These are phyloP conservation scores for Chrosomus eos DNA, from an alignment of 2,797 vertebrate species.

Conservation along the genomic window DNA sequence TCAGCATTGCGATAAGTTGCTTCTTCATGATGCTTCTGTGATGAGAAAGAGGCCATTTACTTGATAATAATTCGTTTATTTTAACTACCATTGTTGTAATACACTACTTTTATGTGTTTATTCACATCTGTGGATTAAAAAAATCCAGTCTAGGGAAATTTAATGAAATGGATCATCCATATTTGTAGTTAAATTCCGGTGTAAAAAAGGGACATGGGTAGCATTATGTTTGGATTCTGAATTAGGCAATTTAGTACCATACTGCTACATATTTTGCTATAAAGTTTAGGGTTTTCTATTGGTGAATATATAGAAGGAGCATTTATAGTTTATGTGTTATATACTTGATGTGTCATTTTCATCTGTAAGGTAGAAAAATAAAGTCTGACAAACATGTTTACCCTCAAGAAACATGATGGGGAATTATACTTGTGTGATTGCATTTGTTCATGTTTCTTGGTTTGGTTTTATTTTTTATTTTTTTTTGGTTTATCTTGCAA, in stretches of 20 bases:
- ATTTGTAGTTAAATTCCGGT: not conserved
- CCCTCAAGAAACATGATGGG: not conserved
- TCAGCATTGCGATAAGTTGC: constrained; percentile 7
- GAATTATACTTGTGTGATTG: not conserved
- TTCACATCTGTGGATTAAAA: not conserved
- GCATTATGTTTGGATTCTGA: not conserved
- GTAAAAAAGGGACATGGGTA: not conserved
- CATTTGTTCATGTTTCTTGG: not conserved
- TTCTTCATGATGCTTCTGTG: not conserved
- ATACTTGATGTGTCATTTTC: not conserved
- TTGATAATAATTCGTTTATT: not conserved
- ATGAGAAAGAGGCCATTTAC: not conserved
- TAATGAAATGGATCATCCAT: not conserved
- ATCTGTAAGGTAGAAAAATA: constrained; percentile 4
- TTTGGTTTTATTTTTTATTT: not conserved
- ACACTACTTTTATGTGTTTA: not conserved
- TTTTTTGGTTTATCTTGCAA: not conserved
- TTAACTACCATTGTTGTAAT: not conserved
- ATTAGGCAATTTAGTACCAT: not conserved
- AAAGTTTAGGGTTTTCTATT: not conserved
- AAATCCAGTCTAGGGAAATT: not conserved
- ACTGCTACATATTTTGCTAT: constrained; percentile 1
- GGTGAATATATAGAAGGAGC: not conserved
- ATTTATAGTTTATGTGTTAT: constrained; percentile 5
- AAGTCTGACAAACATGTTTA: constrained; percentile 7